phyloP scores from a whole-genome alignment of 2,888 invertebrate species.

The Buathra laborator region DNA sequence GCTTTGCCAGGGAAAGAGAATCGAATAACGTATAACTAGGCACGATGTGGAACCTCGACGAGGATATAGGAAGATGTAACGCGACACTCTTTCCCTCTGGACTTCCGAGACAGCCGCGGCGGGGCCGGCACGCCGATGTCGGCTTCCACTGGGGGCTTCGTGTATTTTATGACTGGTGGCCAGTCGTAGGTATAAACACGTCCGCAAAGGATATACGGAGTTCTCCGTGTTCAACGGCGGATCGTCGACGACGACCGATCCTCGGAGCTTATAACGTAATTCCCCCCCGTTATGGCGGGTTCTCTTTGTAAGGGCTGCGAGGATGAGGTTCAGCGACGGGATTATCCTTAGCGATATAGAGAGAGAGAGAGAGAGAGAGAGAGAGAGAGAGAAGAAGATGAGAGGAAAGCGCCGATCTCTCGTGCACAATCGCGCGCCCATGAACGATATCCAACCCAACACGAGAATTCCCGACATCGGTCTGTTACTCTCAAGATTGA shows the following conservation, averaged over 20 bases:
- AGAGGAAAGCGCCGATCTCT: slow-evolving; percentile 35
- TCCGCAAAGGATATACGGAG: slow-evolving; percentile 60
- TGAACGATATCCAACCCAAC: slow-evolving; percentile 44
- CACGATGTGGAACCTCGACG: not conserved
- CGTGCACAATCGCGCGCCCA: slow-evolving; percentile 29
- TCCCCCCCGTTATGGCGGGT: slow-evolving; percentile 31
- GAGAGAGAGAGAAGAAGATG: not conserved
- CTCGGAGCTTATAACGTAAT: slow-evolving; percentile 63
- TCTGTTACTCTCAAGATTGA: slow-evolving; percentile 55
- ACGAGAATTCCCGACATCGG: slow-evolving; percentile 58
- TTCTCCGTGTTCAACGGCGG: slow-evolving; percentile 54
- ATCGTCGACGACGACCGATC: slow-evolving; percentile 42
- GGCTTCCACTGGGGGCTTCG: slow-evolving; percentile 34
- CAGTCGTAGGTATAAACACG: slow-evolving; percentile 68
- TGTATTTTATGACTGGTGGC: slow-evolving; percentile 69
- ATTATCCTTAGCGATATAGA: slow-evolving; percentile 46
- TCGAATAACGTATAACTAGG: slow-evolving; percentile 19
- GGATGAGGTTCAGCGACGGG: slow-evolving; percentile 33
- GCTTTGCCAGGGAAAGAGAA: slow-evolving; percentile 8
- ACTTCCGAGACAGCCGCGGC: slow-evolving; percentile 9
- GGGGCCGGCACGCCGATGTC: slow-evolving; percentile 48
- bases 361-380: not conserved
- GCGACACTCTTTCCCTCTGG: slow-evolving; percentile 48
- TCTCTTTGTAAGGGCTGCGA: slow-evolving; percentile 24
- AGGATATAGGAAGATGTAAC: slow-evolving; percentile 56